Evolutionary conservation across 2,113 vertebrate species (phyloP).

Genomic region (Arvicanthis niloticus): DNA sequence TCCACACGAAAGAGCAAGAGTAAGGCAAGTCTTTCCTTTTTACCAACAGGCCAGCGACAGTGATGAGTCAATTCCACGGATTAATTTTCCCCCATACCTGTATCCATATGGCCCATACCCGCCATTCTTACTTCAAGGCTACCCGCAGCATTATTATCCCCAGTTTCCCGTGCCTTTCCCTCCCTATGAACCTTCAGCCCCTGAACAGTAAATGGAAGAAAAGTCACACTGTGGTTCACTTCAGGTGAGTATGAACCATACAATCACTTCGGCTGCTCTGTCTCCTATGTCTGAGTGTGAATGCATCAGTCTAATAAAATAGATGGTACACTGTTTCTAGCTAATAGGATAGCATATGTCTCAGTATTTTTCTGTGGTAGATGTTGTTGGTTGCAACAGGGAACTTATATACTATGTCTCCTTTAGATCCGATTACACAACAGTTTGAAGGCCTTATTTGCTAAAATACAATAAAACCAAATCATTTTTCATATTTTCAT

Average conservation of each 20-base stretch:
- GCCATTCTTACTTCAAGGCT: background rate
- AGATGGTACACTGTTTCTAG: background rate
- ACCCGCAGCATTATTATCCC: background rate
- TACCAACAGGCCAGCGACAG: conserved; percentile 55
- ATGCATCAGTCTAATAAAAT: background rate
- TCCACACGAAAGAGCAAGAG: background rate
- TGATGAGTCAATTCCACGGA: background rate
- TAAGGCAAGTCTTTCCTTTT: background rate
- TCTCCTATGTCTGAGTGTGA: background rate
- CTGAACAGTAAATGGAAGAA: background rate
- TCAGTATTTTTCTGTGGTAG: background rate
- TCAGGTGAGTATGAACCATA: conserved; percentile 40
- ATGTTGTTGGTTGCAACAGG: background rate
- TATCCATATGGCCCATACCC: background rate
- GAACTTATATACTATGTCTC: background rate
- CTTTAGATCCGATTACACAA: background rate
- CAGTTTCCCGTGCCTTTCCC: background rate
- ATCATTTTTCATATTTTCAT: background rate
- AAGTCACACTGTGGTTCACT: background rate
- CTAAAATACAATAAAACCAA: background rate
- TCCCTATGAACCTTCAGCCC: rapidly evolving
- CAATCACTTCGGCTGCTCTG: background rate
- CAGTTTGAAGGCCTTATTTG: background rate
- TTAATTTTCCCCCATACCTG: background rate
- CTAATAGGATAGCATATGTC: background rate